phyloP scores from a whole-genome alignment of 2,113 vertebrate species.

The Dunckerocampus dactyliophorus region DNA sequence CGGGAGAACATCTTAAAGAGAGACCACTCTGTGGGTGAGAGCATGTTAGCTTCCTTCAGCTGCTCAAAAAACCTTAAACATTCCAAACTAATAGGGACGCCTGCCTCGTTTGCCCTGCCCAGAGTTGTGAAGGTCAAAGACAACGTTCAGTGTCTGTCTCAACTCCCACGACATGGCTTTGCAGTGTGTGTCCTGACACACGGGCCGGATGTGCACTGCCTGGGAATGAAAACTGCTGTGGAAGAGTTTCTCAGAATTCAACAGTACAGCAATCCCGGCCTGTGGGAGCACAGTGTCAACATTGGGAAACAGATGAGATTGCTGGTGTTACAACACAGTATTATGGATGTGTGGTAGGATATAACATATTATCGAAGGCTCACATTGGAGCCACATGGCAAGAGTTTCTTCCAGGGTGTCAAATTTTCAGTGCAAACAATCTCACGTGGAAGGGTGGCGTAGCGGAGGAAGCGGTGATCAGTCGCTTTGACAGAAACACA shows the following conservation, averaged over 20 bases:
- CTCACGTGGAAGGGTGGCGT: constrained; percentile 89
- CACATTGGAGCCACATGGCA: constrained; percentile 95
- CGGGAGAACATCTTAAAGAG: constrained; percentile 97
- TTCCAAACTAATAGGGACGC: not conserved
- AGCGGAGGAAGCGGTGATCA: constrained; percentile 86
- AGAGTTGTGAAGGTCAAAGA: constrained; percentile 86
- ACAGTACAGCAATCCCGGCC: constrained; percentile 89
- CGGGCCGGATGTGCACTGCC: constrained; percentile 88
- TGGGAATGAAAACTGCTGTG: constrained; percentile 96
- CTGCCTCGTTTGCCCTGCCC: constrained; percentile 88
- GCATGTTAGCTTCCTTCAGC: not conserved
- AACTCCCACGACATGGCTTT: constrained; percentile 88
- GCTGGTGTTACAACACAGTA: not conserved
- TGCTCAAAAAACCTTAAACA: not conserved
- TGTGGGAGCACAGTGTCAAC: constrained; percentile 36
- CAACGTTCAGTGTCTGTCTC: constrained; percentile 88
- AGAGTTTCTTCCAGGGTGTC: constrained; percentile 96
- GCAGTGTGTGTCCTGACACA: constrained; percentile 85
- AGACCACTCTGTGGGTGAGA: constrained; percentile 84
- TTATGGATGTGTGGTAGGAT: not conserved
- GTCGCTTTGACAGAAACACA: constrained; percentile 71
- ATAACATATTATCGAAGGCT: not conserved
- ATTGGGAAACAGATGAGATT: not conserved
- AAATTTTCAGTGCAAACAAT: constrained; percentile 97
- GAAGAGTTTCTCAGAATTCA: constrained; percentile 94